Conservation (phyloP, 92 coral and sea anemone species). For the Epizoanthus rinbou region DNA sequence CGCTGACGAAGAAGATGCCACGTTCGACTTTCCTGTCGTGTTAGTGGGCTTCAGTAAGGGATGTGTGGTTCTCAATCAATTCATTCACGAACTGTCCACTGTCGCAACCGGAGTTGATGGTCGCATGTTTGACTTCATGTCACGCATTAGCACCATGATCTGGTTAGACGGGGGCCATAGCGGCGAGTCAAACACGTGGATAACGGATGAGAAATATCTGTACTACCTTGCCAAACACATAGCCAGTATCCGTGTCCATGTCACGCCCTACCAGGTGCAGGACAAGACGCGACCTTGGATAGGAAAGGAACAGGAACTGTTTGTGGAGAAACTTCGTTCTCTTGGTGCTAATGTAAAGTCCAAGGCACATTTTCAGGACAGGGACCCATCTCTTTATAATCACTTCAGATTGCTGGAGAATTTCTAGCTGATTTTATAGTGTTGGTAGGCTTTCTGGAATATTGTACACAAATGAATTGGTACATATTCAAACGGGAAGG, state of each 20-base stretch:
- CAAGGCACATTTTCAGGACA: constrained; percentile 85
- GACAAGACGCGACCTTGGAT: constrained; percentile 97
- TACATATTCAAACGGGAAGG: no score
- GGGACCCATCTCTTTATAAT: constrained; percentile 80
- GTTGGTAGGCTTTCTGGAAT: neutral
- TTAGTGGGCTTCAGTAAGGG: constrained; percentile 98
- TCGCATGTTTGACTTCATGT: constrained; percentile 68
- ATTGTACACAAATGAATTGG: no score
- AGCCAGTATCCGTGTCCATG: constrained; percentile 89
- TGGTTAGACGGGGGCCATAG: constrained; percentile 99
- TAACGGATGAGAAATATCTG: constrained; percentile 92
- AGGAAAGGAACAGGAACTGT: constrained; percentile 77
- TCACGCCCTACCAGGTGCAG: constrained; percentile 95
- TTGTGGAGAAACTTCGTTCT: constrained; percentile 83
- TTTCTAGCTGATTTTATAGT: constrained; percentile 45
- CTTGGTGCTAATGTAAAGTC: constrained; percentile 89
- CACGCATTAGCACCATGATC: constrained; percentile 86
- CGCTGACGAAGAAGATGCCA: constrained; percentile 84
- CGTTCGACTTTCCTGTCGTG: constrained; percentile 87
- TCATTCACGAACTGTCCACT: constrained; percentile 79
- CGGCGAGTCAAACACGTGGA: constrained; percentile 97
- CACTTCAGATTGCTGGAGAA: constrained; percentile 89
- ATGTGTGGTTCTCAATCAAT: constrained; percentile 93
- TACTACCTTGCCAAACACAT: constrained; percentile 75
- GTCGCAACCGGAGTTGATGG: constrained; percentile 74